These are phyloP conservation scores for Caenorhabditis sp. DNA, from an alignment of 2,888 invertebrate genomes.

Conservation along the genomic window DNA sequence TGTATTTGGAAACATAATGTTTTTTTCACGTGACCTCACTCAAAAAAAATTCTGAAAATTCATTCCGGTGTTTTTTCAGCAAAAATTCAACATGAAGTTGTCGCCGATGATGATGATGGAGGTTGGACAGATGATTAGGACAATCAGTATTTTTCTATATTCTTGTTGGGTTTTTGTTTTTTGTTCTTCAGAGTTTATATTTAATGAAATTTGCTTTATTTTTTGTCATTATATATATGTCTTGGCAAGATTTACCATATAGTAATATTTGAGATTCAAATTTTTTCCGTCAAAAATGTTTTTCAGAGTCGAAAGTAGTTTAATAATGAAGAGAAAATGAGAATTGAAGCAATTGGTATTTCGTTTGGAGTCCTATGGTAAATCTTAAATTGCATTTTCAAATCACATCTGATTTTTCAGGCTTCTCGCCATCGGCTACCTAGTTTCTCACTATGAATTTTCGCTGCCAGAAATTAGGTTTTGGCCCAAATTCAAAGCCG, in stretches of 20 bases:
- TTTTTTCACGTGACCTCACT: no score
- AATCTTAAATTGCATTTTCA: neutral
- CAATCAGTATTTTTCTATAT: neutral
- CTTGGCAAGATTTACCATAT: neutral
- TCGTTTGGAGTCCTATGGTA: neutral
- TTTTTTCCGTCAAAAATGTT: neutral
- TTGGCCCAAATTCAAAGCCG: constrained; percentile 1
- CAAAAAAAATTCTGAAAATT: no score
- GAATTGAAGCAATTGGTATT: neutral
- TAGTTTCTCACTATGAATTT: neutral
- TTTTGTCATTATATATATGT: no score
- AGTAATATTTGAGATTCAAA: neutral
- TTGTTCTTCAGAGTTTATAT: neutral
- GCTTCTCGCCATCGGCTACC: neutral
- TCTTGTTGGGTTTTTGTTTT: neutral
- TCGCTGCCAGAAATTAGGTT: neutral
- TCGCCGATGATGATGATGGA: constrained; percentile 36
- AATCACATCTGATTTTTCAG: neutral
- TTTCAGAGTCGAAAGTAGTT: neutral
- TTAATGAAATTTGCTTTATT: no score
- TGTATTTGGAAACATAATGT: no score
- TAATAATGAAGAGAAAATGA: neutral
- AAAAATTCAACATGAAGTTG: constrained; percentile 44
- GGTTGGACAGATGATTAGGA: constrained; percentile 37
- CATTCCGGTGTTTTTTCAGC: constrained; percentile 27